Evolutionary conservation across 2,113 vertebrate genomes (phyloP), one percentile per base, ranked within the genome.

Genomic region (Toxotes chatareus): DNA sequence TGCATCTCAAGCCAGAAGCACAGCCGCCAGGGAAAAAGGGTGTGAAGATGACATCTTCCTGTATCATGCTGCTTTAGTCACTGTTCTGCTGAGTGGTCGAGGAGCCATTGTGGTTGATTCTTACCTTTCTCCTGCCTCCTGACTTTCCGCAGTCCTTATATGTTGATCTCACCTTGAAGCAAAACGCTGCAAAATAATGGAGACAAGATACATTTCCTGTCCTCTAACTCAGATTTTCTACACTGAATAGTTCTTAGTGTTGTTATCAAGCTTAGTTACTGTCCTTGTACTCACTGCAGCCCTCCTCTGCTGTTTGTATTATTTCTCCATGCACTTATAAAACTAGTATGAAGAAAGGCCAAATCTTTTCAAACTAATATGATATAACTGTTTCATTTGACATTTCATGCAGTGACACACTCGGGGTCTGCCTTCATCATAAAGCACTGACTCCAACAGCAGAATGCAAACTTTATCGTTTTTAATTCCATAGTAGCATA

Each of bases 401-500:
- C 49, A 56, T 56, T 56, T 55, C 14, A 57, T 27, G 55, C 17
- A 1, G 1, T 49, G 47, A 23, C 21, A 55, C 51, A 55, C 42
- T 44, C 42, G 3, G 42, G 2, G 42, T 10, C 49, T 51, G 49
- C 49, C 17, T 3, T n/a, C 51, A 23, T 11, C 57, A 23, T 55
- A 57, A 82, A 47, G 75, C 13, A 89, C 53, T 55, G 63, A 82
- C 36, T 21, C 46, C 84, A 27, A 71, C 73, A 80, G 12, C 68
- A 64, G 17, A 27, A 4, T 92, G 90, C 92, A 88, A 76, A 95
- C 93, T 95, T 96, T 80, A 85, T 86, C 87, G 89, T 84, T 78
- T 94, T 93, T 94, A 91, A 97, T 97, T 97, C 92, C 93, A 93
- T 89, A 84, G 47, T 92, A 94, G 94, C 95, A 96, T 96, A 96